A percentile compares a stretch with the other conserved stretches of the same genome.
Conservation (phyloP, 2,888 invertebrate species). For the Lasioglossum leucozonium region DNA sequence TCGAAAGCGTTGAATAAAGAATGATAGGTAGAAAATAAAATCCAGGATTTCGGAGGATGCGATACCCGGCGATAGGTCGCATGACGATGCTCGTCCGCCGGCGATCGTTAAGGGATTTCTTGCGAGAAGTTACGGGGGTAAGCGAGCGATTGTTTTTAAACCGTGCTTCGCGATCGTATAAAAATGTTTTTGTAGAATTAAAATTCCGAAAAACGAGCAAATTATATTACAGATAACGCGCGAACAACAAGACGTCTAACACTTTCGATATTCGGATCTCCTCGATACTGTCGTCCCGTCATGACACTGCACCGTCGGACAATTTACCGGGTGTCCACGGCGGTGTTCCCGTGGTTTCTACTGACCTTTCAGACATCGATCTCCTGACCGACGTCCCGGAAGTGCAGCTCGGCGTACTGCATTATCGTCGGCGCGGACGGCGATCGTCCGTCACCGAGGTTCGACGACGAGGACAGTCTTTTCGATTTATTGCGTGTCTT, state of each 20-base stretch:
- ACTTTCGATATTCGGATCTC: not conserved
- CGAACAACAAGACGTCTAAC: no score
- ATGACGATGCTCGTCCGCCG: no score
- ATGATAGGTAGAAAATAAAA: no score
- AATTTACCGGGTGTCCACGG: conserved; percentile 54
- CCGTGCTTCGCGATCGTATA: no score
- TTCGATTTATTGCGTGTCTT: conserved; percentile 72
- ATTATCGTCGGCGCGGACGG: conserved; percentile 83
- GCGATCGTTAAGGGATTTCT: no score
- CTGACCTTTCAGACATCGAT: conserved; percentile 88
- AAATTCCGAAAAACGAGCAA: not conserved
- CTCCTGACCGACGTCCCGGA: conserved; percentile 89
- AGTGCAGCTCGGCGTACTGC: conserved; percentile 88
- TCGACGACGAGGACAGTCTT: conserved; percentile 67
- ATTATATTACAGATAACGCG: no score
- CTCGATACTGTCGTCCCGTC: not conserved
- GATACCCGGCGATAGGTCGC: no score
- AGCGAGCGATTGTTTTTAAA: no score
- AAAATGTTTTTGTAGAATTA: no score
- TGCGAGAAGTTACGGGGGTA: no score
- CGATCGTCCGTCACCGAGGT: conserved; percentile 67
- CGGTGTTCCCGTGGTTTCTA: conserved; percentile 39
- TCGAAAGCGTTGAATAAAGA: no score
- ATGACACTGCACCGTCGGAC: not conserved
- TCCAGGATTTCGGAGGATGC: no score